Conservation (phyloP, 2,888 invertebrate species). For the Lydus trimaculatus region DNA sequence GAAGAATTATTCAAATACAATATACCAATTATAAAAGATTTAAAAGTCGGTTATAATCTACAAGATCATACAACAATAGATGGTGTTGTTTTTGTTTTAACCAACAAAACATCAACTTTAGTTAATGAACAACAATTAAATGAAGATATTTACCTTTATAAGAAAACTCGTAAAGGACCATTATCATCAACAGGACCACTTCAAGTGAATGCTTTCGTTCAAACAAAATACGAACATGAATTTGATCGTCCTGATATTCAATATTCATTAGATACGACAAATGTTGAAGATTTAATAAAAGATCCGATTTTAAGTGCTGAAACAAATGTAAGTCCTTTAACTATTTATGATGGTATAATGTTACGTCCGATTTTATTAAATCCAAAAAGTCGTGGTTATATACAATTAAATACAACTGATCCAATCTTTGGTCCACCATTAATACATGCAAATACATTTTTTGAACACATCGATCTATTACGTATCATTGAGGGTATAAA, state of each 20-base stretch:
- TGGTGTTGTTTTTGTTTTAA: slow-evolving; percentile 64
- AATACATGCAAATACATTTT: slow-evolving; percentile 75
- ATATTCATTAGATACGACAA: slow-evolving; percentile 68
- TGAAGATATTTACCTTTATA: slow-evolving; percentile 60
- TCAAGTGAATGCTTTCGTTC: slow-evolving; percentile 68
- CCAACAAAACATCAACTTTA: slow-evolving; percentile 65
- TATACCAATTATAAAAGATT: slow-evolving; percentile 68
- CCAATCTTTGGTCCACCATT: slow-evolving; percentile 76
- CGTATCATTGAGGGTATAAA: slow-evolving; percentile 68
- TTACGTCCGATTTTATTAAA: slow-evolving; percentile 69
- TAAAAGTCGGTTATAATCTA: slow-evolving; percentile 76
- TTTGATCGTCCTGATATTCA: slow-evolving; percentile 70
- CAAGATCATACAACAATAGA: slow-evolving; percentile 78
- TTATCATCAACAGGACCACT: slow-evolving; percentile 65
- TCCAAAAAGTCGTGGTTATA: slow-evolving; percentile 70
- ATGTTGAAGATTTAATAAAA: slow-evolving; percentile 65
- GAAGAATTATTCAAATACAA: slow-evolving; percentile 62
- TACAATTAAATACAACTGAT: slow-evolving; percentile 71
- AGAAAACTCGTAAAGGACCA: slow-evolving; percentile 62
- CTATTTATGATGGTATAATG: slow-evolving; percentile 70
- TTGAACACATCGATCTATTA: slow-evolving; percentile 69
- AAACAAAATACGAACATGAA: slow-evolving; percentile 64
- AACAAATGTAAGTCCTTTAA: slow-evolving; percentile 63
- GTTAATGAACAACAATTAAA: slow-evolving; percentile 56
- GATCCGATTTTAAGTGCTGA: slow-evolving; percentile 63